Conservation (phyloP, 2,113 vertebrate species). For the Cavia porcellus region DNA sequence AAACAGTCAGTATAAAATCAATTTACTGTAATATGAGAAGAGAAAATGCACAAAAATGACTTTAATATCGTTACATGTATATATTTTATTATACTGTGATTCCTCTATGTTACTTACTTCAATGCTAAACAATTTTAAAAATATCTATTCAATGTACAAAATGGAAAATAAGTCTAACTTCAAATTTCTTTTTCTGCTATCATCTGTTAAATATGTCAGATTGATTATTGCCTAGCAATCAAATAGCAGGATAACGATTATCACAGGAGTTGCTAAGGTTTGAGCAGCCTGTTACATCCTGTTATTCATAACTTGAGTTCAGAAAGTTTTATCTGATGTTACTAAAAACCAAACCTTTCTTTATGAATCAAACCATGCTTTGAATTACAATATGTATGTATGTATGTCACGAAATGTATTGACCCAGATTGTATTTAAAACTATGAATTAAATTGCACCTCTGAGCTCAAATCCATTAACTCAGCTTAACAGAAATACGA, state of each 20-base stretch:
- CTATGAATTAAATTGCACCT: conserved; percentile 56
- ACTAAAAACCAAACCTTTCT: neutral
- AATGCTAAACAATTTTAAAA: neutral
- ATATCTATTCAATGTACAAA: fast-evolving
- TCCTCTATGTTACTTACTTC: neutral
- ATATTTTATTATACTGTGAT: conserved; percentile 8
- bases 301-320: neutral
- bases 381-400: conserved; percentile 7
- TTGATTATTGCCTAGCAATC: neutral
- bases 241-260: neutral
- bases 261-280: neutral
- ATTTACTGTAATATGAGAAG: neutral
- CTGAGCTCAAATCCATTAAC: neutral
- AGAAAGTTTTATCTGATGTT: neutral
- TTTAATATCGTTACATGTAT: conserved; percentile 36
- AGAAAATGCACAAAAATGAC: neutral
- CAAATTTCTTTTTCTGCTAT: conserved; percentile 18
- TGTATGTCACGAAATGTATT: conserved; percentile 11
- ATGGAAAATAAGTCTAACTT: neutral
- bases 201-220: neutral
- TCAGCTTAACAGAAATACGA: neutral
- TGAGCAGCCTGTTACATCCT: neutral
- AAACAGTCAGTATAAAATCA: neutral
- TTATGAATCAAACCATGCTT: conserved; percentile 20
- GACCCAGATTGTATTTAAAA: neutral